Conservation (phyloP, 2,113 vertebrate genomes). For the Nymphicus hollandicus region DNA sequence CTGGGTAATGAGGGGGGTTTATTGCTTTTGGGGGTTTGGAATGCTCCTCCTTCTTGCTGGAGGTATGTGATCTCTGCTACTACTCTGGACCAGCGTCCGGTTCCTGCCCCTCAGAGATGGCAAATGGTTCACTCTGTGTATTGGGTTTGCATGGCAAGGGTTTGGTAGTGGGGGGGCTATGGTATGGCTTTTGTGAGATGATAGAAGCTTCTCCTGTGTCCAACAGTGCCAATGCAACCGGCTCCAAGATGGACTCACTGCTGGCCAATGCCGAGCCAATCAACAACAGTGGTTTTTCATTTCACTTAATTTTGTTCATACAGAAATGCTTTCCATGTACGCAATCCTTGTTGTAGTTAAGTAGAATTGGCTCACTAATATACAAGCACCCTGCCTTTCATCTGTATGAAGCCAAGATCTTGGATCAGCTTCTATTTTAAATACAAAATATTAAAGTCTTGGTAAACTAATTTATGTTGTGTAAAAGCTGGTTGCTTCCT, state of each 20-base stretch:
- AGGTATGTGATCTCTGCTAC: neutral
- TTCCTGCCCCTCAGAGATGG: neutral
- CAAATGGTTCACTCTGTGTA: neutral
- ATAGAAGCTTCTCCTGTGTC: neutral
- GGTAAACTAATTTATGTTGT: slow-evolving; percentile 28
- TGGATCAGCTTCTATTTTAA: slow-evolving; percentile 1
- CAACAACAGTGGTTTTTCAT: neutral
- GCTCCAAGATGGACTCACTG: neutral
- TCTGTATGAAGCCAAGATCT: slow-evolving; percentile 1
- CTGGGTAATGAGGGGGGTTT: neutral
- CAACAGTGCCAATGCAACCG: neutral
- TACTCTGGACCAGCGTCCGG: no score
- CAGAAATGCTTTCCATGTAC: neutral
- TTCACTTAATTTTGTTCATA: slow-evolving; percentile 21
- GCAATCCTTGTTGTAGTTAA: neutral
- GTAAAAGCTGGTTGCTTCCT: slow-evolving; percentile 44
- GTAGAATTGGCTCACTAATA: neutral
- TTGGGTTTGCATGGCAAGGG: neutral
- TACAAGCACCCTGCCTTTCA: neutral
- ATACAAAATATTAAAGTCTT: slow-evolving; percentile 12
- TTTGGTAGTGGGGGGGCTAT: neutral
- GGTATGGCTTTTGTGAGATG: neutral
- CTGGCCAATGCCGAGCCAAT: neutral
- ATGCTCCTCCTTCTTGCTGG: neutral
- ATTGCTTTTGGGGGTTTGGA: neutral